Conservation (phyloP, 2,113 vertebrate genomes). For the Sylvicapra grimmia region DNA sequence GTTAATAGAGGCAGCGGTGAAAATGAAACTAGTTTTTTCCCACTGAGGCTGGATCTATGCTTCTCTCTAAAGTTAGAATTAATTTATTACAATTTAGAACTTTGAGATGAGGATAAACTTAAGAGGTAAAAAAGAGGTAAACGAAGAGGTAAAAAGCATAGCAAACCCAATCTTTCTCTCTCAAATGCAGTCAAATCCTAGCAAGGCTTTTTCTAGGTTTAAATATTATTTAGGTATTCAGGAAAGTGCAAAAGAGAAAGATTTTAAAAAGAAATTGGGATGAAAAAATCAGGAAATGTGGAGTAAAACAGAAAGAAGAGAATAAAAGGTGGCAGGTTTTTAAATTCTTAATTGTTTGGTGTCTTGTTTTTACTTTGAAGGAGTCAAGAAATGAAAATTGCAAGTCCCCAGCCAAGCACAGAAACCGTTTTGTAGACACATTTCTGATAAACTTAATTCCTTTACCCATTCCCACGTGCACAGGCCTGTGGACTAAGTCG, state of each 20-base stretch:
- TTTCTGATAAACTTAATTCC: not conserved
- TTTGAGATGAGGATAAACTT: not conserved
- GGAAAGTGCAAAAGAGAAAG: not conserved
- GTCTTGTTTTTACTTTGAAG: not conserved
- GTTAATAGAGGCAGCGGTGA: not conserved
- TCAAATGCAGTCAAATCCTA: not conserved
- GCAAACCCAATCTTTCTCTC: not conserved
- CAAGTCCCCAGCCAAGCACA: not conserved
- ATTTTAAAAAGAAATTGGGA: not conserved
- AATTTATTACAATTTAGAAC: not conserved
- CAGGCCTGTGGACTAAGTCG: not conserved
- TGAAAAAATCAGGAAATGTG: not conserved
- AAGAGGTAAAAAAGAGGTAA: not conserved
- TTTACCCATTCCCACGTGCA: not conserved
- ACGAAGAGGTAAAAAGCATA: not conserved
- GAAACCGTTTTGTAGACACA: not conserved
- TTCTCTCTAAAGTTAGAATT: slow-evolving; percentile 22
- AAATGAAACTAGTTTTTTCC: not conserved
- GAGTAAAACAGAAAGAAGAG: not conserved
- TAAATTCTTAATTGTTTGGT: not conserved
- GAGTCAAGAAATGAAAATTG: not conserved
- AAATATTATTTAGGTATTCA: not conserved
- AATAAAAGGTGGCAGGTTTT: not conserved
- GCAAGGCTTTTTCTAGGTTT: not conserved
- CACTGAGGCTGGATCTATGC: not conserved